Conservation (phyloP, 2,888 invertebrate species). For the Agrotis ipsilon region DNA sequence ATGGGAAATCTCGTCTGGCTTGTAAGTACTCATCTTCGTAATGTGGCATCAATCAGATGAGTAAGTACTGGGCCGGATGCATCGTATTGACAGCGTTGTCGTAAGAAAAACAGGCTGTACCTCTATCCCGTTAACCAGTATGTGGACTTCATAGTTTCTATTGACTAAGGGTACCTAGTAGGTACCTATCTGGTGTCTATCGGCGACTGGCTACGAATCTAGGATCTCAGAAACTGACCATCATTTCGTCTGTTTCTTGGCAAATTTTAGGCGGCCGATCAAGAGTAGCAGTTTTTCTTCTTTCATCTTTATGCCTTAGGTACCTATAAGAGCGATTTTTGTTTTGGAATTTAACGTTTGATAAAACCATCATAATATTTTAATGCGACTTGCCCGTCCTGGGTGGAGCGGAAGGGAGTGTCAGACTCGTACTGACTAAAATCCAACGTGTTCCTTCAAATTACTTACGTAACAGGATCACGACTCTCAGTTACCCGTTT, state of each 20-base stretch:
- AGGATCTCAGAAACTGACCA: neutral
- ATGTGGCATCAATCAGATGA: neutral
- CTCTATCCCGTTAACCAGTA: slow-evolving; percentile 25
- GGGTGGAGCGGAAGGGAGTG: no score
- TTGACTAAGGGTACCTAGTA: neutral
- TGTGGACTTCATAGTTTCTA: neutral
- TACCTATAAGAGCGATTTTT: neutral
- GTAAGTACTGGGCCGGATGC: slow-evolving; percentile 33
- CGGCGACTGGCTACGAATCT: no score
- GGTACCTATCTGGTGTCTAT: neutral
- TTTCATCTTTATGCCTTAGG: neutral
- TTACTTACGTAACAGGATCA: no score
- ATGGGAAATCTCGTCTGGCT: neutral
- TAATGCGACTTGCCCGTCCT: no score
- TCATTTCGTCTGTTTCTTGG: neutral
- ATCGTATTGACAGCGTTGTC: slow-evolving; percentile 11
- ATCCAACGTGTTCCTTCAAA: no score
- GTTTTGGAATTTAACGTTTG: no score
- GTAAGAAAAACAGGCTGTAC: slow-evolving; percentile 28
- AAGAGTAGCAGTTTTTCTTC: neutral
- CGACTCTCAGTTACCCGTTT: no score
- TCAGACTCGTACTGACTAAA: no score
- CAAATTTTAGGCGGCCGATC: neutral
- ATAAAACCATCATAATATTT: no score
- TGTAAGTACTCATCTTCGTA: neutral